Base-by-base conservation (phyloP, 2,888 invertebrate species). In the Hemithea aestivaria region DNA sequence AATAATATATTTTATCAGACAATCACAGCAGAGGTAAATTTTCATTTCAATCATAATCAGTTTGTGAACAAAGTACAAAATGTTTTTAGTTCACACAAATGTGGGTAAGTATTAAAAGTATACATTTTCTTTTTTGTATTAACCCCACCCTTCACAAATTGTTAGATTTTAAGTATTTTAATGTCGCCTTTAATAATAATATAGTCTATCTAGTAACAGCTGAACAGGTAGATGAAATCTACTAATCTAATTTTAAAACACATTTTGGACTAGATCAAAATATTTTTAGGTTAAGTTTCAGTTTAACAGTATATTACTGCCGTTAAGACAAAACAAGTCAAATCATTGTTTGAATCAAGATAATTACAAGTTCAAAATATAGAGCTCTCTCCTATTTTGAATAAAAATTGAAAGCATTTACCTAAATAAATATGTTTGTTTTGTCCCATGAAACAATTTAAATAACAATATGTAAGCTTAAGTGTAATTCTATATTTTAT, bases 291-390 rank as follows among this genome's bases (percentile, higher is more conserved):
- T 62, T 70, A 78, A 74, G 76, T 59, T 64, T 56, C 56, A 65
- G 49, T n/a, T 58, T 69, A 64, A 70, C 66, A 54, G 51, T 61
- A 55, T 59, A 53, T 48, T 57, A 51, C 43, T 52, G 48, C 46
- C 25, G 26, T 56, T 58, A 53, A 32, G 45, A 27, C 24, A 39
- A 26, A 23, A 44, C 20, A 44, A 29, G 34, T 27, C 23, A 45
- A 35, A 45, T 45, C 35, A 38, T 39, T 26, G 16, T 30, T 12
- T 10, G 24, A 41, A 39, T 44, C 34, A 53, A 60, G 52, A 62
- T 66, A 70, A 64, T 74, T 80, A 76, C 73, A 74, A 76, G 82
- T 81, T 81, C 78, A 79, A 80, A 82, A 77, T 53, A 35, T 16
- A 53, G 55, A 63, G 56, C n/a, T 60, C 60, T 67, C 62, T 65